Evolutionary conservation across 2,888 invertebrate genomes (phyloP).

Genomic region (Lochmaea capreae): DNA sequence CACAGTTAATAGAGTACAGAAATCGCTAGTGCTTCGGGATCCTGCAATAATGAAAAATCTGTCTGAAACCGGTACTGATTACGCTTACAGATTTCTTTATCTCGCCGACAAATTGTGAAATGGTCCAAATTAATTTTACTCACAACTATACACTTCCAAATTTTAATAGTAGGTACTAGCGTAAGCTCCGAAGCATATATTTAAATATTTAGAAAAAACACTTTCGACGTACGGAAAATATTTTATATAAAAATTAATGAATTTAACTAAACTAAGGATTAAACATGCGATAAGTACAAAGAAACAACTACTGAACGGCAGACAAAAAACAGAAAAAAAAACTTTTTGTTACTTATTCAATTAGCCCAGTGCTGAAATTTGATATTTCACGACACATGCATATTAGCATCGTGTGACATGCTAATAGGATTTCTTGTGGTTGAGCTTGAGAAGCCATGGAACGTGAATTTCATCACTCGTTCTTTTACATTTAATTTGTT

Average conservation of each 20-base stretch:
- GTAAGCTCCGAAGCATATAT: too few relatives aligned
- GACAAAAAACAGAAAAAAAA: background rate
- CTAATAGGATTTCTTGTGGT: constrained; percentile 38
- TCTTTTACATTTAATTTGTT: constrained; percentile 18
- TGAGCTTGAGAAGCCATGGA: constrained; percentile 30
- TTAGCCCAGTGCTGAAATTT: constrained; percentile 20
- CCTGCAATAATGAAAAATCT: too few relatives aligned
- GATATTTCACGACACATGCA: constrained; percentile 26
- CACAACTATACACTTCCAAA: too few relatives aligned
- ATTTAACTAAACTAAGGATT: background rate
- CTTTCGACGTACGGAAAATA: too few relatives aligned
- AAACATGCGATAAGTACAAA: background rate
- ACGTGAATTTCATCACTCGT: constrained; percentile 6
- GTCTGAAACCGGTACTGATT: too few relatives aligned
- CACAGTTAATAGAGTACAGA: too few relatives aligned
- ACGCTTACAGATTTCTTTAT: too few relatives aligned
- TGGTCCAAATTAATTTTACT: too few relatives aligned
- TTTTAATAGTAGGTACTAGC: too few relatives aligned
- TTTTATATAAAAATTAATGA: background rate
- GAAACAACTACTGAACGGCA: background rate
- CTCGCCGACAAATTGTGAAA: too few relatives aligned
- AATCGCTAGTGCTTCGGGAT: too few relatives aligned
- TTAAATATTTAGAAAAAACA: too few relatives aligned
- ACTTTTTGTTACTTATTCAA: constrained; percentile 18
- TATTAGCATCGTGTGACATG: constrained; percentile 24